phyloP scores from a whole-genome alignment of 2,888 invertebrate species.

The Sphecodes monilicornis region DNA sequence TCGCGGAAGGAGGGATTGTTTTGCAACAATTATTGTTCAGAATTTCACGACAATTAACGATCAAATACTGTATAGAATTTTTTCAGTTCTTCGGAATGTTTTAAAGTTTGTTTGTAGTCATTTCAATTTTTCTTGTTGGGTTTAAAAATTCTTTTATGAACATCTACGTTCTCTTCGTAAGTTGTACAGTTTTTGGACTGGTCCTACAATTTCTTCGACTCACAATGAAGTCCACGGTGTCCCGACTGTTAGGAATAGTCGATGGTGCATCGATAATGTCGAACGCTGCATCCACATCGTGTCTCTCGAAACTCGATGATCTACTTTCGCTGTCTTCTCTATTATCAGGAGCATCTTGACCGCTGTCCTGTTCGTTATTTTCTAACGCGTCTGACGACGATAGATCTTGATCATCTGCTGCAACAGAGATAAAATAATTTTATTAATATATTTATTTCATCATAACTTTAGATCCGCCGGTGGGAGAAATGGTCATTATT shows the following conservation, averaged over 20 bases:
- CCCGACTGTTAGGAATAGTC: conserved; percentile 63
- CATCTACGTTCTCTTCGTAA: not conserved
- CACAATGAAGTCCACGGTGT: conserved; percentile 72
- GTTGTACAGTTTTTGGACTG: not conserved
- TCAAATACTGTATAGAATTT: too few relatives aligned
- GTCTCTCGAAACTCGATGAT: conserved; percentile 62
- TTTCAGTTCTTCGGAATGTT: not conserved
- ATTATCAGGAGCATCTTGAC: conserved; percentile 29
- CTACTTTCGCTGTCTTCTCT: conserved; percentile 54
- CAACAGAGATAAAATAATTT: conserved; percentile 5
- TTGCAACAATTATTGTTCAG: too few relatives aligned
- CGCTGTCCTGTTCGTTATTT: conserved; percentile 21
- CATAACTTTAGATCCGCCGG: not conserved
- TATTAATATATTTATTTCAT: too few relatives aligned
- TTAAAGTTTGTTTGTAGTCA: not conserved
- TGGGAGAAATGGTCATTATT: not conserved
- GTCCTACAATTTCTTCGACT: conserved; percentile 42
- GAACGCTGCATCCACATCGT: conserved; percentile 71
- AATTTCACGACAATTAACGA: too few relatives aligned
- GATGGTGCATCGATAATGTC: conserved; percentile 73
- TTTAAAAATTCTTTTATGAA: not conserved
- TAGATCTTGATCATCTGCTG: conserved; percentile 32
- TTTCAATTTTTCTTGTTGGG: not conserved
- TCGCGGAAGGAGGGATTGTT: too few relatives aligned
- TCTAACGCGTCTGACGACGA: conserved; percentile 63